phyloP scores from a whole-genome alignment of 1,140 invertebrate species.

The Orchestia grillus region DNA sequence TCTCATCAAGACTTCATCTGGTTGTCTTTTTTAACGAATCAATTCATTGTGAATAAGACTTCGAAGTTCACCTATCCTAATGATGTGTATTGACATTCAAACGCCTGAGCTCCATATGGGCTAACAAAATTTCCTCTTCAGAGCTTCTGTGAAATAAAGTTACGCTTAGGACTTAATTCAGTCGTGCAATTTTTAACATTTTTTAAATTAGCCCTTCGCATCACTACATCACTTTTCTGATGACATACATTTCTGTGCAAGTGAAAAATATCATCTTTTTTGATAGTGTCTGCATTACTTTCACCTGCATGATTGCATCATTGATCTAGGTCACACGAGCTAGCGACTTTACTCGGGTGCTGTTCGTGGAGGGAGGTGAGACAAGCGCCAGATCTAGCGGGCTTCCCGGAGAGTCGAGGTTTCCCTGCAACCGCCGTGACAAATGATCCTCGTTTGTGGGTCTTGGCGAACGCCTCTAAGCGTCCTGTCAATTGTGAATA shows the following conservation, averaged over 20 bases:
- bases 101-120: background rate
- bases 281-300: background rate
- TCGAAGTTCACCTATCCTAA: too few species aligned
- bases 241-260: background rate
- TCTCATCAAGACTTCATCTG: too few species aligned
- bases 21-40: too few species aligned
- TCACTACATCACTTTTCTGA: background rate
- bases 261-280: background rate
- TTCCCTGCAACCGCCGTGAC: slow-evolving; percentile 9
- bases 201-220: background rate
- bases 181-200: background rate
- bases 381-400: background rate
- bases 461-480: background rate
- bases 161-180: background rate
- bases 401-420: background rate
- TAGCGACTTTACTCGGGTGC: background rate
- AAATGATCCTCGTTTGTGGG: background rate
- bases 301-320: background rate
- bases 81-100: background rate
- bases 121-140: background rate
- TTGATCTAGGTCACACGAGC: background rate
- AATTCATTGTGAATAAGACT: too few species aligned
- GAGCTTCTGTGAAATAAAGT: background rate
- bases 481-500: background rate
- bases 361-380: background rate